Percentiles rank a stretch among this genome's conserved stretches.
These are phyloP conservation scores for Melanchra persicariae DNA, from an alignment of 2,888 invertebrate genomes.

Conservation along the genomic window DNA sequence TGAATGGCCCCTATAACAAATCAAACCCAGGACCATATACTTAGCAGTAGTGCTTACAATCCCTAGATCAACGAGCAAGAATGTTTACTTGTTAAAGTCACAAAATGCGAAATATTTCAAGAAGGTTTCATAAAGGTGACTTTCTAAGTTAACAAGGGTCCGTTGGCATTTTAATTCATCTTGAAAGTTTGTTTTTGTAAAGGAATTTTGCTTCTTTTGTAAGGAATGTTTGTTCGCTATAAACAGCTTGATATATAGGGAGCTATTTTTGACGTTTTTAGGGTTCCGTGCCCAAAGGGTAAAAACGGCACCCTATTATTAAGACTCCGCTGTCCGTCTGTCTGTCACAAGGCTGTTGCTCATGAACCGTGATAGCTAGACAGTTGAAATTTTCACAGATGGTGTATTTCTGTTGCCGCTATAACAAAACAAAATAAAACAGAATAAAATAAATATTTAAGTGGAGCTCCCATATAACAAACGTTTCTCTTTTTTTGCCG, in stretches of 20 bases:
- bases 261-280: constrained; percentile 1
- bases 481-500: too few relatives aligned
- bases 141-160: neutral
- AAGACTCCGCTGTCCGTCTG: too few relatives aligned
- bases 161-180: constrained; percentile 27
- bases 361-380: too few relatives aligned
- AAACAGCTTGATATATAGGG: neutral
- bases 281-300: too few relatives aligned
- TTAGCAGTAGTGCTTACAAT: neutral
- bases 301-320: too few relatives aligned
- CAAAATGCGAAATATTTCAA: constrained; percentile 6
- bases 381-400: too few relatives aligned
- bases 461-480: too few relatives aligned
- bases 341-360: too few relatives aligned
- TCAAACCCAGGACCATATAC: neutral
- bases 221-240: constrained; percentile 16
- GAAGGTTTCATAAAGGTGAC: constrained; percentile 19
- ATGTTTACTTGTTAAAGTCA: neutral
- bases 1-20: neutral
- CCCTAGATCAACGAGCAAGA: neutral
- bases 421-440: too few relatives aligned
- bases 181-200: neutral
- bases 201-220: constrained; percentile 15
- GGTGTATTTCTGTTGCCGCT: too few relatives aligned
- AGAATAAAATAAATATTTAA: too few relatives aligned